phyloP scores from a whole-genome alignment of 2,888 invertebrate genomes.

The Spialia ferax region DNA sequence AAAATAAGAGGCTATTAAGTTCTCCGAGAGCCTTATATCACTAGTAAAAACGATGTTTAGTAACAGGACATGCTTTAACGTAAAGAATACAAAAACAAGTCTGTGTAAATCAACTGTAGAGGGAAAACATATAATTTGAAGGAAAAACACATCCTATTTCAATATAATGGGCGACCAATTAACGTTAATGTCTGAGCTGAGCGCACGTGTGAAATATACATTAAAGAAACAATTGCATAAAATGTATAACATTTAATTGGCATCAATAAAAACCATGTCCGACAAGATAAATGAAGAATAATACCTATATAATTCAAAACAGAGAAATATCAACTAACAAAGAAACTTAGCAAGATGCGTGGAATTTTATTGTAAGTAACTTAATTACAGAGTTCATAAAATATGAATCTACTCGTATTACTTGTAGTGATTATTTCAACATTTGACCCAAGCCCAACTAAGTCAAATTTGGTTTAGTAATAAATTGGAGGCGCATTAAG shows the following conservation, averaged over 20 bases:
- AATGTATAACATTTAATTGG: background rate
- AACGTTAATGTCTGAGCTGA: background rate
- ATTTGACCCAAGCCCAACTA: too few relatives aligned
- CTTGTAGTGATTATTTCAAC: too few relatives aligned
- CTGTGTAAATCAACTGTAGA: background rate
- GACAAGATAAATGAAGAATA: too few relatives aligned
- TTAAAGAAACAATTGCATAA: background rate
- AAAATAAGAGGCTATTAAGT: too few relatives aligned
- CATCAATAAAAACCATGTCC: background rate
- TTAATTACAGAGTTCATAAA: too few relatives aligned
- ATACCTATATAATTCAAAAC: too few relatives aligned
- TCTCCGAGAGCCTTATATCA: background rate
- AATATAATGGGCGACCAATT: background rate
- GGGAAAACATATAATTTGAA: background rate
- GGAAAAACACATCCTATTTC: slow-evolving; percentile 3
- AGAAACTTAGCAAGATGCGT: too few relatives aligned
- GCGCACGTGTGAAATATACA: background rate
- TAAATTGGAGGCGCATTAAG: too few relatives aligned
- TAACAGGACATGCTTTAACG: background rate
- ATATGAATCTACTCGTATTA: too few relatives aligned
- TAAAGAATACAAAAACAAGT: background rate
- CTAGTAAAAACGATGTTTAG: background rate
- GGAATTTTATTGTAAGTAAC: too few relatives aligned
- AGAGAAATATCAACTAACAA: too few relatives aligned
- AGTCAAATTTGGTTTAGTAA: too few relatives aligned